Evolutionary conservation across 2,888 invertebrate species (phyloP), one percentile per base, ranked within the genome.

Genomic region (Lasioglossum vierecki): DNA sequence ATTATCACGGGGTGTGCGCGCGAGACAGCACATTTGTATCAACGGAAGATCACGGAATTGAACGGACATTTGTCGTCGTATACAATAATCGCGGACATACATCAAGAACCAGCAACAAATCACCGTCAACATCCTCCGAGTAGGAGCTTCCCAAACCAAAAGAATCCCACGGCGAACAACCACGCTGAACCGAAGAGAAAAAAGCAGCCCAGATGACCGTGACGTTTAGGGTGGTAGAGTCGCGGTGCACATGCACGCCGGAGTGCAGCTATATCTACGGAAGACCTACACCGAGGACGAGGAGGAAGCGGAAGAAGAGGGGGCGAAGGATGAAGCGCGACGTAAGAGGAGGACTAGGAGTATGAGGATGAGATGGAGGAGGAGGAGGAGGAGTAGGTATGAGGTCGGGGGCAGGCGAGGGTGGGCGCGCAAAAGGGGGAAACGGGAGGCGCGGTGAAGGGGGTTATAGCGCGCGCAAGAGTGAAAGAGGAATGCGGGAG

Each of bases 401-500:
- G 66, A 66, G 39, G 39, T 41, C 22, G 53, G 53, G 53, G n/a
- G 68, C 22, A 30, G 66, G 66, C 30, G 35, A n/a, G 49, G 66
- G 63, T 66, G 66, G 80, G 75, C n/a, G 46, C 41, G 63, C 72
- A 30, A 63, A n/a, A 79, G 18, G 35, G 63, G 75, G 74, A 76
- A 83, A 72, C 60, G 44, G 73, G 81, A 49, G 80, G 80, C 66
- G 57, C 68, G 70, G 63, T 41, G 18, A 70, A 71, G 75, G 84
- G 80, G 78, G 79, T 79, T 53, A 39, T 70, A 73, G 75, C 74
- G 76, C 57, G 78, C 60, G 82, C 49, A 68, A 60, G 79, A 26
- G 78, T 5, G 78, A 71, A 68, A 72, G 80, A 73, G 83, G 80
- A 35, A 70, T 73, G 74, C 76, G 68, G 80, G 66, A 74, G 73